Conservation (phyloP, 2,113 vertebrate genomes). For the Atrichornis clamosus region DNA sequence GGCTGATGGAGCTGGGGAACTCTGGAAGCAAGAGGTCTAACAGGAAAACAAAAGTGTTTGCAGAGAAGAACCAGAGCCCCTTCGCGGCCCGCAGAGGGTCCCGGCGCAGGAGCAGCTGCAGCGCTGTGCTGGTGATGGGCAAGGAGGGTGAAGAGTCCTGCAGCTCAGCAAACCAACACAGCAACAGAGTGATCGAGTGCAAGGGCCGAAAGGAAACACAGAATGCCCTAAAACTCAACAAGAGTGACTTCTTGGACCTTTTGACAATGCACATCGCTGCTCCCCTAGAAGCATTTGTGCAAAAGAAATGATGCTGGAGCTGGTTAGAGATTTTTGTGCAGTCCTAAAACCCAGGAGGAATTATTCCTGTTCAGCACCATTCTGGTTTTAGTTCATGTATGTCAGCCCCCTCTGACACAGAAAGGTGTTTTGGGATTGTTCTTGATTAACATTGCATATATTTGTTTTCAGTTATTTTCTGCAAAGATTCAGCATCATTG, state of each 20-base stretch:
- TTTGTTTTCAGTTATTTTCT: not conserved
- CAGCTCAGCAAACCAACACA: not conserved
- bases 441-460: not conserved
- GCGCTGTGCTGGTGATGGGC: not conserved
- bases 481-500: not conserved
- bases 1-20: constrained; percentile 34
- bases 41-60: not conserved
- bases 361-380: not conserved
- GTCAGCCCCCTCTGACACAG: not conserved
- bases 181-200: rapidly evolving
- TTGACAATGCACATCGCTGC: not conserved
- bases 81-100: not conserved
- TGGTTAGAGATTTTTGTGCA: rapidly evolving
- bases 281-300: not conserved
- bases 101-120: not conserved
- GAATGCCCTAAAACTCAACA: not conserved
- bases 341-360: not conserved
- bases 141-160: not conserved
- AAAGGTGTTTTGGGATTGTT: not conserved
- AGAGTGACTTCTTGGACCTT: not conserved
- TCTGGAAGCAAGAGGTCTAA: not conserved
- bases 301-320: not conserved
- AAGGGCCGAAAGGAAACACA: rapidly evolving
- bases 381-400: not conserved
- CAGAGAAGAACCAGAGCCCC: not conserved